These are phyloP conservation scores for Xenentodon cancila DNA, from an alignment of 2,797 vertebrate species.

Conservation along the genomic window DNA sequence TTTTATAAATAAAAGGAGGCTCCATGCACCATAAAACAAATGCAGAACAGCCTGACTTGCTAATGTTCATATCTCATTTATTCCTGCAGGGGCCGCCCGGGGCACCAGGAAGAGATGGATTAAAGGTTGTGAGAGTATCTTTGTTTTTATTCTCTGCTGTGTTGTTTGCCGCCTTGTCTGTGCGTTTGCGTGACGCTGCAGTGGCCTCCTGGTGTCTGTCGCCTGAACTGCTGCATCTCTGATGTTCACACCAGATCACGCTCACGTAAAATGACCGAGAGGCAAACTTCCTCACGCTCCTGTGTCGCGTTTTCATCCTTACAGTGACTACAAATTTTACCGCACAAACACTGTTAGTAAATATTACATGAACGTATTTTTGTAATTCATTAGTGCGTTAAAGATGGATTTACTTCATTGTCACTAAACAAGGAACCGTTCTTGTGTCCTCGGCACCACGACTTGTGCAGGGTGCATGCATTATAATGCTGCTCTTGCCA, in stretches of 20 bases:
- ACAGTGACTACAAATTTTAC: too few relatives aligned
- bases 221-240: background rate
- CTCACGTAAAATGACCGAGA: background rate
- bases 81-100: conserved; percentile 79
- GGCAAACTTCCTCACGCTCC: too few relatives aligned
- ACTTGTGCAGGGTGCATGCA: background rate
- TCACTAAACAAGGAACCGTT: background rate
- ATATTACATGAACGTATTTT: too few relatives aligned
- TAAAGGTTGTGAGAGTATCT: conserved; percentile 71
- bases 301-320: too few relatives aligned
- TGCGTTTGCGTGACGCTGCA: conserved; percentile 6
- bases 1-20: too few relatives aligned
- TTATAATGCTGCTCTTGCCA: background rate
- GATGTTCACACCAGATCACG: background rate
- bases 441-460: too few relatives aligned
- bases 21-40: too few relatives aligned
- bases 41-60: background rate
- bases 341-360: too few relatives aligned
- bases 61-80: conserved; percentile 9
- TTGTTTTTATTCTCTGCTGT: background rate
- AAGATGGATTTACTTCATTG: too few relatives aligned
- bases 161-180: background rate
- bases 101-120: conserved; percentile 80
- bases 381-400: too few relatives aligned
- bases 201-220: conserved; percentile 5